Conservation (phyloP, 2,888 invertebrate species). For the Machimus atricapillus region DNA sequence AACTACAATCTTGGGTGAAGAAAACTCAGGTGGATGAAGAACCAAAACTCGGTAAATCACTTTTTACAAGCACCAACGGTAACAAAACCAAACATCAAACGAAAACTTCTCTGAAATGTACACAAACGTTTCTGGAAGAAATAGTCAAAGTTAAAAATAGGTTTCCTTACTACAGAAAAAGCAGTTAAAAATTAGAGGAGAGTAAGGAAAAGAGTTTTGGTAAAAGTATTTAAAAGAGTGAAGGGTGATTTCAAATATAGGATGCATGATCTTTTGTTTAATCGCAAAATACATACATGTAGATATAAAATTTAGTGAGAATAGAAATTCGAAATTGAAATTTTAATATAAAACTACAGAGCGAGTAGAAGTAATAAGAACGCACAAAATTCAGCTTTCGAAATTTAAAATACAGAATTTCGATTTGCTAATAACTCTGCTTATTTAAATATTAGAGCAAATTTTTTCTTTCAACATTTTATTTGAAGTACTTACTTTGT, state of each 20-base stretch:
- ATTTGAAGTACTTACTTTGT: too few species aligned
- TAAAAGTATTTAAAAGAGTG: neutral
- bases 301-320: neutral
- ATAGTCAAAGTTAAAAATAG: neutral
- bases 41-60: conserved; percentile 34
- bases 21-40: neutral
- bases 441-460: too few species aligned
- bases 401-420: too few species aligned
- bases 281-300: neutral
- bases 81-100: neutral
- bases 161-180: neutral
- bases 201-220: neutral
- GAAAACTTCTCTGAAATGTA: neutral
- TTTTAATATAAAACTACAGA: neutral
- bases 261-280: neutral
- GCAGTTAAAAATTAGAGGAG: neutral
- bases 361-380: neutral
- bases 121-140: neutral
- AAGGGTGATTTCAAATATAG: neutral
- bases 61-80: conserved; percentile 22
- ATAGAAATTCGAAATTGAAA: neutral
- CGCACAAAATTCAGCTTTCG: too few species aligned
- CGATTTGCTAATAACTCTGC: too few species aligned
- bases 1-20: neutral
- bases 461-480: too few species aligned